Conservation (phyloP, 2,113 vertebrate genomes). For the Kryptolebias marmoratus region DNA sequence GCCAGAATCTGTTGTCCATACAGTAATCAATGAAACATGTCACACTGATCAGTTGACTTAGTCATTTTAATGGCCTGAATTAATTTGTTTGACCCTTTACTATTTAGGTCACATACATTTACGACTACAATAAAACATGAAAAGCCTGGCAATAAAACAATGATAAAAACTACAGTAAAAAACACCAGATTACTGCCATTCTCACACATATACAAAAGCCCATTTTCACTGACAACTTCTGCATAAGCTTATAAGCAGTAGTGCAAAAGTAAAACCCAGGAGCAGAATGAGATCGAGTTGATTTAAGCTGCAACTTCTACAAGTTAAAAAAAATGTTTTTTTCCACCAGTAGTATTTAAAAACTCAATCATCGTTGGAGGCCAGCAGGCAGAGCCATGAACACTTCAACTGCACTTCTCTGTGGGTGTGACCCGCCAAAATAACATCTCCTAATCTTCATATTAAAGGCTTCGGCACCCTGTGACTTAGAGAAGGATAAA, state of each 20-base stretch:
- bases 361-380: not conserved
- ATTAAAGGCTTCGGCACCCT: conserved; percentile 17
- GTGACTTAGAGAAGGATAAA: conserved; percentile 1
- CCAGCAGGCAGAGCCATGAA: conserved; percentile 3
- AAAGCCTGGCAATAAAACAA: conserved; percentile 5
- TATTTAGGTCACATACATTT: not conserved
- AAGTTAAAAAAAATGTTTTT: not conserved
- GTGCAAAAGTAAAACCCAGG: too few relatives aligned
- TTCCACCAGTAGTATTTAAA: not conserved
- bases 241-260: not conserved
- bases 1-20: conserved; percentile 41
- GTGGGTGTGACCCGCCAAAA: conserved; percentile 42
- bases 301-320: not conserved
- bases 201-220: too few relatives aligned
- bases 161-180: conserved; percentile 7
- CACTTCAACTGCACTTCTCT: not conserved
- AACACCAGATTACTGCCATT: too few relatives aligned
- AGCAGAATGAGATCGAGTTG: not conserved
- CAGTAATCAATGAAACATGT: conserved; percentile 61
- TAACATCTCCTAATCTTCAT: conserved; percentile 30
- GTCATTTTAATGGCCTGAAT: conserved; percentile 31
- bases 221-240: conserved; percentile 2
- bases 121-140: not conserved
- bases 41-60: conserved; percentile 62
- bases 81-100: conserved; percentile 14